Conservation (phyloP, 2,113 vertebrate genomes). For the Ailuropoda melanoleuca region DNA sequence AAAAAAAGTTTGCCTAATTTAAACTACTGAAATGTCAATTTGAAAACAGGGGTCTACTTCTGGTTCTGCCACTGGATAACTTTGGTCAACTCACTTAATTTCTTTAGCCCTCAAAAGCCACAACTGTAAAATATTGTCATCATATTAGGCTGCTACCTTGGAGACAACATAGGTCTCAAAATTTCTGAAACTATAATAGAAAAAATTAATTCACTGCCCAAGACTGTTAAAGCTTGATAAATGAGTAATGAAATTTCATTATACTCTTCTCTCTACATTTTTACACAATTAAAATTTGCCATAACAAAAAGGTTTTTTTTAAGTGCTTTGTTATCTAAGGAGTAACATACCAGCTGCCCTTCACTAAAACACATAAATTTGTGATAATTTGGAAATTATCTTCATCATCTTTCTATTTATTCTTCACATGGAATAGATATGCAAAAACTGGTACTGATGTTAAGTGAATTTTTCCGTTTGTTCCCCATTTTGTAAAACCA, state of each 20-base stretch:
- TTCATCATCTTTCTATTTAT: not conserved
- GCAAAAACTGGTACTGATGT: not conserved
- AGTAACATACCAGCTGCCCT: not conserved
- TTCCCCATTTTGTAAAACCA: constrained; percentile 26
- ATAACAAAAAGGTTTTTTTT: not conserved
- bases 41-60: not conserved
- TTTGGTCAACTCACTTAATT: not conserved
- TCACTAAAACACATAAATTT: not conserved
- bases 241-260: not conserved
- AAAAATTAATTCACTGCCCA: not conserved
- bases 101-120: not conserved
- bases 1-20: not conserved
- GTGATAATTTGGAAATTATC: not conserved
- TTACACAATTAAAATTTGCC: not conserved
- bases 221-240: not conserved
- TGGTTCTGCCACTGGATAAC: not conserved
- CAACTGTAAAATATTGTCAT: not conserved
- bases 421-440: not conserved
- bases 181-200: not conserved
- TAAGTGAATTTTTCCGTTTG: constrained; percentile 1
- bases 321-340: not conserved
- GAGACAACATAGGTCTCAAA: not conserved
- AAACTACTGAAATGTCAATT: not conserved
- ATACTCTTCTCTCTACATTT: not conserved
- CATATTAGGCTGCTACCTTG: not conserved